A percentile compares a stretch with the other conserved stretches of the same genome.
Evolutionary conservation across 2,113 vertebrate species (phyloP).

Genomic region (Seriola dumerili): DNA sequence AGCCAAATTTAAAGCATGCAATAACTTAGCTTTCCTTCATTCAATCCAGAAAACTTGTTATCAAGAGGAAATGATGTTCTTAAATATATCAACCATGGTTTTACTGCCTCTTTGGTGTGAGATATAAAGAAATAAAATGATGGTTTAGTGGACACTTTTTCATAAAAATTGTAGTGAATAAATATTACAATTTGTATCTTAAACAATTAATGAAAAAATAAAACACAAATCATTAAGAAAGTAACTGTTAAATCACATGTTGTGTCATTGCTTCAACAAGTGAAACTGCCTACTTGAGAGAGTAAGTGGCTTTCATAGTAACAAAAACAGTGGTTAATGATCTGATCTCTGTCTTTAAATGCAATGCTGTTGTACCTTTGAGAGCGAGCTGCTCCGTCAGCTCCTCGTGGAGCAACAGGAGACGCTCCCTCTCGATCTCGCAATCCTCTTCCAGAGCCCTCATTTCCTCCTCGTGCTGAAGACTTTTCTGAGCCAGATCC

Average conservation of each 20-base stretch:
- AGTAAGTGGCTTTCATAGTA: not conserved
- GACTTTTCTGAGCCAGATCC: constrained; percentile 84
- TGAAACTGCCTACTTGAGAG: not conserved
- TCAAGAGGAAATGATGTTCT: too few relatives aligned
- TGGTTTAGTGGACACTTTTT: not conserved
- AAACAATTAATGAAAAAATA: not conserved
- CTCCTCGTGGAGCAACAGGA: constrained; percentile 85
- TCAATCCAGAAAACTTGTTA: too few relatives aligned
- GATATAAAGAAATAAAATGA: not conserved
- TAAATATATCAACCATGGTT: too few relatives aligned
- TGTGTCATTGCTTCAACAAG: not conserved
- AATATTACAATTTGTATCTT: not conserved
- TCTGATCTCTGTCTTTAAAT: not conserved
- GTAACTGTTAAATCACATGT: not conserved
- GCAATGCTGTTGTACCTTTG: constrained; percentile 77
- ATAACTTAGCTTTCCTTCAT: not conserved
- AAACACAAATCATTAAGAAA: not conserved
- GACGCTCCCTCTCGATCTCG: constrained; percentile 86
- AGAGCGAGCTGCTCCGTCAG: constrained; percentile 83
- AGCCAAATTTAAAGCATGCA: not conserved
- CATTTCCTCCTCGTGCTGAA: constrained; percentile 88
- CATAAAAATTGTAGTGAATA: not conserved
- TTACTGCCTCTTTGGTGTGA: not conserved
- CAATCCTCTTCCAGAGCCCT: constrained; percentile 86
- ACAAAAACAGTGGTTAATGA: not conserved